Percentiles rank a stretch among this genome's conserved stretches.
phyloP scores from a whole-genome alignment of 1,140 invertebrate genomes.

The Manduca sexta region DNA sequence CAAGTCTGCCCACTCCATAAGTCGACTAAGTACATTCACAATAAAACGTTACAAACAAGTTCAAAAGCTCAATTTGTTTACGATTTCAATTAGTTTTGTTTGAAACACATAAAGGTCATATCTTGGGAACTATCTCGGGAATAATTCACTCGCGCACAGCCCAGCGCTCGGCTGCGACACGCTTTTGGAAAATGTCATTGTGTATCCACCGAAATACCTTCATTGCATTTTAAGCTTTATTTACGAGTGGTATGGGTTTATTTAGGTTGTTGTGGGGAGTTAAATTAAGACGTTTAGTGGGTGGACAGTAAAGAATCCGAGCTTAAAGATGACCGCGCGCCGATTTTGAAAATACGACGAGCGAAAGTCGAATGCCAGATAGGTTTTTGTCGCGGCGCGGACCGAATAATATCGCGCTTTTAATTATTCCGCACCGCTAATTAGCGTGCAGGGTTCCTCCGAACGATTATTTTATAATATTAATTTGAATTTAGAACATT shows the following conservation, averaged over 20 bases:
- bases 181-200: not conserved
- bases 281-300: slow-evolving; percentile 10
- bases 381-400: slow-evolving; percentile 46
- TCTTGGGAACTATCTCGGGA: slow-evolving; percentile 61
- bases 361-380: slow-evolving; percentile 56
- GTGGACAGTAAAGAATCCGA: slow-evolving; percentile 26
- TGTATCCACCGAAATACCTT: not conserved
- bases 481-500: not conserved
- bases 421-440: slow-evolving; percentile 60
- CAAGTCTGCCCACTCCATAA: too few species aligned
- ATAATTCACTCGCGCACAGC: slow-evolving; percentile 46
- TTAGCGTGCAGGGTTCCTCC: slow-evolving; percentile 49
- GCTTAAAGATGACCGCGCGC: slow-evolving; percentile 57
- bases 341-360: slow-evolving; percentile 70
- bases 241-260: slow-evolving; percentile 1
- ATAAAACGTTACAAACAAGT: too few species aligned
- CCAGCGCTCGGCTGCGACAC: slow-evolving; percentile 23
- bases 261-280: not conserved
- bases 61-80: slow-evolving; percentile 60
- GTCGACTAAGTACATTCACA: too few species aligned
- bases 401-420: slow-evolving; percentile 47
- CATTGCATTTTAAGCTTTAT: slow-evolving; percentile 4
- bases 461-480: not conserved
- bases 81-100: slow-evolving; percentile 60
- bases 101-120: slow-evolving; percentile 44